phyloP scores from a whole-genome alignment of 2,797 vertebrate species.

The Lithobates sylvaticus region DNA sequence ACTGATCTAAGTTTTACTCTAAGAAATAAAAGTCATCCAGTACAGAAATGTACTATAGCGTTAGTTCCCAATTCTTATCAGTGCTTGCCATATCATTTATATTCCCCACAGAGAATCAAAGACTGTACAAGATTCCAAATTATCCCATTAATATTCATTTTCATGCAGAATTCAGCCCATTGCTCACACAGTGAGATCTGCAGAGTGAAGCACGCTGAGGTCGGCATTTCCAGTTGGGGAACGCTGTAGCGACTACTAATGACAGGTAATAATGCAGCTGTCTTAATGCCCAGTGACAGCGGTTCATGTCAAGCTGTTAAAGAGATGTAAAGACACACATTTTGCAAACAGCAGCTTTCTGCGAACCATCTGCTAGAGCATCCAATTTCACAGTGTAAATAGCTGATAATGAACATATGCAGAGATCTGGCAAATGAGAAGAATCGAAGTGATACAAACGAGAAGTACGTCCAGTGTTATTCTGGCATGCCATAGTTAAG shows the following conservation, averaged over 20 bases:
- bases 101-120: slow-evolving; percentile 31
- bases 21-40: not conserved
- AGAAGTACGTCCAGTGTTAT: slow-evolving; percentile 20
- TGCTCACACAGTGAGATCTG: slow-evolving; percentile 60
- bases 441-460: slow-evolving; percentile 57
- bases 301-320: slow-evolving; percentile 66
- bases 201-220: slow-evolving; percentile 56
- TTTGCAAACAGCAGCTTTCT: slow-evolving; percentile 59
- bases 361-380: slow-evolving; percentile 63
- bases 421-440: slow-evolving; percentile 60
- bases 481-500: slow-evolving; percentile 53
- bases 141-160: slow-evolving; percentile 63
- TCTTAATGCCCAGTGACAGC: slow-evolving; percentile 66
- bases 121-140: slow-evolving; percentile 60
- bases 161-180: slow-evolving; percentile 45
- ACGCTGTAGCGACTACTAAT: slow-evolving; percentile 64
- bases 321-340: slow-evolving; percentile 65
- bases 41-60: not conserved
- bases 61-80: slow-evolving; percentile 1
- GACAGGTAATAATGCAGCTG: slow-evolving; percentile 65
- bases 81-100: slow-evolving; percentile 29
- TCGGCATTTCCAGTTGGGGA: slow-evolving; percentile 61
- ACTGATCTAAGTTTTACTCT: not conserved
- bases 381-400: slow-evolving; percentile 69
- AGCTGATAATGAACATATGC: slow-evolving; percentile 63